A percentile compares a stretch with the other conserved stretches of the same genome.
phyloP scores from a whole-genome alignment of 2,113 vertebrate genomes.

The Clupea harengus region DNA sequence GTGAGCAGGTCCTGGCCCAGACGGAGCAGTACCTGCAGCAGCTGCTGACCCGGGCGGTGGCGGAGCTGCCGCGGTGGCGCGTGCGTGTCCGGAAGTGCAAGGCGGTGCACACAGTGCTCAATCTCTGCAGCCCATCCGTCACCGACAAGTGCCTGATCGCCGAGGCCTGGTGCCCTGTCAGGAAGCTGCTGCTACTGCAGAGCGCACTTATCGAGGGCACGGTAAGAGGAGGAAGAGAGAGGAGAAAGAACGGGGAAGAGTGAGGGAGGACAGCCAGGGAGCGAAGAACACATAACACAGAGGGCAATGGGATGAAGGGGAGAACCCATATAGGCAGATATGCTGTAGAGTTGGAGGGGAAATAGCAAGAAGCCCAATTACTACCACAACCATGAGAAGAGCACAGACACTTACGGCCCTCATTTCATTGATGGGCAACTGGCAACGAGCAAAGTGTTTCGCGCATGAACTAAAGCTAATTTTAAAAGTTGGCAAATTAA shows the following conservation, averaged over 20 bases:
- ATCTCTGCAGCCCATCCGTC: constrained; percentile 87
- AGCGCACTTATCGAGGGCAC: constrained; percentile 80
- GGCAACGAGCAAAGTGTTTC: too few species aligned
- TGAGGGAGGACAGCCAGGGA: background rate
- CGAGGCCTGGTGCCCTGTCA: constrained; percentile 87
- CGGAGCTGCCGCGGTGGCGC: constrained; percentile 76
- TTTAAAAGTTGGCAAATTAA: too few species aligned
- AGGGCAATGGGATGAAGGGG: too few species aligned
- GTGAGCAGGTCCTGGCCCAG: constrained; percentile 80
- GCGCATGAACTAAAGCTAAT: too few species aligned
- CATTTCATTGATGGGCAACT: too few species aligned
- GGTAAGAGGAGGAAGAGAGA: constrained; percentile 64
- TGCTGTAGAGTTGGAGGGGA: too few species aligned
- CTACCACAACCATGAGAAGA: too few species aligned
- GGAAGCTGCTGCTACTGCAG: constrained; percentile 82
- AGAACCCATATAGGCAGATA: too few species aligned
- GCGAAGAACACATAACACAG: too few species aligned
- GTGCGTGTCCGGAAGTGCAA: constrained; percentile 89
- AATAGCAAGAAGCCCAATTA: too few species aligned
- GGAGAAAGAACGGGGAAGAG: background rate
- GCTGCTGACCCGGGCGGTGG: constrained; percentile 77
- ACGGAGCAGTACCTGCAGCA: constrained; percentile 86
- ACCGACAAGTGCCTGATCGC: constrained; percentile 92
- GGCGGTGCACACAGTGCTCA: constrained; percentile 85
- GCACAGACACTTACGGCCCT: too few species aligned